phyloP scores from a whole-genome alignment of 2,888 invertebrate species.

The Dioctria linearis region DNA sequence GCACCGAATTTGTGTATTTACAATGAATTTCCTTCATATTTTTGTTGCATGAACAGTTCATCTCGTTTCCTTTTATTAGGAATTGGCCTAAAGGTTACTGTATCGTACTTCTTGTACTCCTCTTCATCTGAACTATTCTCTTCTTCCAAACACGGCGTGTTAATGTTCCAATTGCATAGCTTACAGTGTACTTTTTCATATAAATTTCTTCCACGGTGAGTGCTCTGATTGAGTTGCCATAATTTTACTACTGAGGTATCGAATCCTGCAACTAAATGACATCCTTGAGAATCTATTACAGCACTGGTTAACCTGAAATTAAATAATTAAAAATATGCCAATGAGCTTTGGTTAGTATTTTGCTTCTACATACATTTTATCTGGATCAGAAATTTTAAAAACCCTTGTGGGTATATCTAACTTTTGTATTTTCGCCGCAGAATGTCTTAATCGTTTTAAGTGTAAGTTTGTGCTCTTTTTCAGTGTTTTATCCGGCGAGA shows the following conservation, averaged over 20 bases:
- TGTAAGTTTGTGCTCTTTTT: conserved; percentile 37
- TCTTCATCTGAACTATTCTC: conserved; percentile 53
- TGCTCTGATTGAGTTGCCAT: conserved; percentile 69
- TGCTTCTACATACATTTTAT: conserved; percentile 56
- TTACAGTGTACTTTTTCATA: conserved; percentile 63
- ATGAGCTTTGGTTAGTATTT: not conserved
- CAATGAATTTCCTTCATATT: conserved; percentile 66
- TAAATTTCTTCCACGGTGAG: conserved; percentile 65
- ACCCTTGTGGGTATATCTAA: conserved; percentile 56
- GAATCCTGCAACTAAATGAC: conserved; percentile 69
- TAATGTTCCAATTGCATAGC: conserved; percentile 67
- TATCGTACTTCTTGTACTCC: not conserved
- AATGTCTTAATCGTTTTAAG: conserved; percentile 50
- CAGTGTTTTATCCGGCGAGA: conserved; percentile 10
- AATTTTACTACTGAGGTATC: conserved; percentile 68
- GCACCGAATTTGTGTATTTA: conserved; percentile 60
- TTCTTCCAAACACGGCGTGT: conserved; percentile 63
- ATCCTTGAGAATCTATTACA: conserved; percentile 66
- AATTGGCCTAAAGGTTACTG: not conserved
- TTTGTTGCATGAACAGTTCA: conserved; percentile 52
- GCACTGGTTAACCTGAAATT: conserved; percentile 60
- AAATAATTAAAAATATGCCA: not conserved
- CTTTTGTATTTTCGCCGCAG: conserved; percentile 51
- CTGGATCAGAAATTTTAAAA: conserved; percentile 60
- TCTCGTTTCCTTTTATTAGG: conserved; percentile 4